Evolutionary conservation across 2,888 invertebrate genomes (phyloP), one percentile per base, ranked within the genome.

Genomic region (Cataglyphis albicans): DNA sequence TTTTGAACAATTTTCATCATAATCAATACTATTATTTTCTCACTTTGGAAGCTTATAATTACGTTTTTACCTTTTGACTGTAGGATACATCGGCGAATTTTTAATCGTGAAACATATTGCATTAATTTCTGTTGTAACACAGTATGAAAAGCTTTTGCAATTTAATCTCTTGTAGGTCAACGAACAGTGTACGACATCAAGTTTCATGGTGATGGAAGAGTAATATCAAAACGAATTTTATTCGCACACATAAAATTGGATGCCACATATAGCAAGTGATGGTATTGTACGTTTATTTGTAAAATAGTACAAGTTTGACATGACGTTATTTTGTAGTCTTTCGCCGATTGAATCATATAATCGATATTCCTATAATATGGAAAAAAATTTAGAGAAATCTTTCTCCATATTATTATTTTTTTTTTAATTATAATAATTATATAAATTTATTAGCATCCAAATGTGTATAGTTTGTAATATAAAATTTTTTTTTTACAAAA

Each of bases 131-230:
- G 72, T 44, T 44, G 44, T 44, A 59, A 59, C 44, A 21, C 25
- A 72, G 44, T 59, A 80, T 44, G 78, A 72, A 80, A 80, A 80
- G 78, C 78, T 72, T 72, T 72, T 44, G 78, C 73, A 80, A 80
- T 80, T 80, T 80, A 80, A 80, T 80, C 73, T 80, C 73, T 80
- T 80, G 78, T 80, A 57, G 73, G 78, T 59, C 78, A 80, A 80
- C 44, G 78, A 59, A 80, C 59, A 80, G 44, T 59, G 73, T 72
- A 72, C 44, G 78, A 80, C 78, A 72, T 80, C 78, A 44, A 72
- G 73, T 80, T 80, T 59, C 59, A 80, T 48, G 41, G 57, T 78
- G 70, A 70, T 59, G 78, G 72, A 59, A 44, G 78, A 80, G 72
- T 78, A 78, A 80, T 72, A 80, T 80, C 59, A 59, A 59, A 72